Base-by-base conservation (phyloP, 2,888 invertebrate genomes). In the Xestoiulus laeticollis region DNA sequence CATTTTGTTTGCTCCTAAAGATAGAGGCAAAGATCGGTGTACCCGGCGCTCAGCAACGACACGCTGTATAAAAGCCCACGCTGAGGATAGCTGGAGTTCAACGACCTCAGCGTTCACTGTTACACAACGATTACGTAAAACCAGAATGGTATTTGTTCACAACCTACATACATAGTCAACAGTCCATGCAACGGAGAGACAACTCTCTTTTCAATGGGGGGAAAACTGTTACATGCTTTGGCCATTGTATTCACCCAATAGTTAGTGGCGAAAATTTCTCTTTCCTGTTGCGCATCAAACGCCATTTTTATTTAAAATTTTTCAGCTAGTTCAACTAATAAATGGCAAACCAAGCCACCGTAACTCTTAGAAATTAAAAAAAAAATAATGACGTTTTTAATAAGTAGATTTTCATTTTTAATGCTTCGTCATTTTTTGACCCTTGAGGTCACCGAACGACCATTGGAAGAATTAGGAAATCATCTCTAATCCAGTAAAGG, bases 41-140 rank as follows among this genome's bases (percentile, higher is more conserved):
- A 59, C 59, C 0, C 48, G 4, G 4, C 53, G 16, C 59, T n/a
- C 59, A 59, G 22, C 59, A 22, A 59, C 22, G 22, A 22, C 59
- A 59, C 10, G 22, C 59, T 1, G 59, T 22, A n/a, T n/a, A n/a
- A n/a, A n/a, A 59, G 59, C 59, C 59, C 59, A 59, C 59, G 59
- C 59, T 59, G 59, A 59, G 59, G 59, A 22, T 59, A 59, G 59
- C n/a, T 38, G 19, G 85, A 85, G 85, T 85, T 85, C 85, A 85
- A 85, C 85, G 44, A 85, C 85, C 85, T 85, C 85, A 22, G 44
- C 38, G 85, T 44, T 85, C 85, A 85, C 38, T 85, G 85, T 85
- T 85, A 85, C 85, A 85, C 85, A 85, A 85, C 85, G 38, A 85
- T 85, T 85, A 85, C 85, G 43, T 85, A 33, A 85, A 85, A 26